Evolutionary conservation across 2,113 vertebrate species (phyloP).

Genomic region (Ramphastos sulfuratus): DNA sequence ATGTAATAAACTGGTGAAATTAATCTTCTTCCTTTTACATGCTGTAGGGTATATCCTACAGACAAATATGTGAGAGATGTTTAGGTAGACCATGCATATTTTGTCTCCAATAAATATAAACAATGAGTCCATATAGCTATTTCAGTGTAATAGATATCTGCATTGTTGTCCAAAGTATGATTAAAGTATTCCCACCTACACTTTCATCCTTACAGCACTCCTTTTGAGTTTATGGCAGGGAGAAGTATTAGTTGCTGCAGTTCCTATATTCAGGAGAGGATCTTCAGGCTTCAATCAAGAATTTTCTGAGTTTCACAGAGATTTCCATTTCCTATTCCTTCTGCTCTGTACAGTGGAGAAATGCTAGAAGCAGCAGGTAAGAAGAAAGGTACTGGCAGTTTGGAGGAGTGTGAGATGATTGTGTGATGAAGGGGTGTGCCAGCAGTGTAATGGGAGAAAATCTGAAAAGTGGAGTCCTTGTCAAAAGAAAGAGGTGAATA

Average conservation of each 20-base stretch:
- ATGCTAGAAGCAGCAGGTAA: constrained; percentile 41
- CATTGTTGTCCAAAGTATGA: neutral
- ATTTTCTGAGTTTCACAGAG: neutral
- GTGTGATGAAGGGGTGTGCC: constrained; percentile 49
- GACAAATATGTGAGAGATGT: neutral
- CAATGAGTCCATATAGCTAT: neutral
- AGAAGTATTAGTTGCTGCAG: neutral
- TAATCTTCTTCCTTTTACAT: neutral
- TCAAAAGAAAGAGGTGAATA: constrained; percentile 30
- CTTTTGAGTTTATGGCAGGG: neutral
- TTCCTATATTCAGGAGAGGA: neutral
- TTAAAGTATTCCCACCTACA: neutral
- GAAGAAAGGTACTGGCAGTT: constrained; percentile 26
- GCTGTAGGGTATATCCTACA: neutral
- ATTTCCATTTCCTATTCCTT: neutral
- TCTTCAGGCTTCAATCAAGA: neutral
- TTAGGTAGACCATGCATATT: neutral
- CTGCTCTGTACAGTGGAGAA: neutral
- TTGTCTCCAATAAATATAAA: neutral
- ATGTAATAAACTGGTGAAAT: neutral
- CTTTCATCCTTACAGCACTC: neutral
- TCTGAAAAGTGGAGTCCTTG: constrained; percentile 45
- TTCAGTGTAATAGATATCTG: neutral
- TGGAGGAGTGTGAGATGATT: constrained; percentile 45
- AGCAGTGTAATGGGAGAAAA: constrained; percentile 32